A percentile compares a stretch with the other conserved stretches of the same genome.
These are phyloP conservation scores for Panthera leo DNA, from an alignment of 2,113 vertebrate genomes.

Conservation along the genomic window DNA sequence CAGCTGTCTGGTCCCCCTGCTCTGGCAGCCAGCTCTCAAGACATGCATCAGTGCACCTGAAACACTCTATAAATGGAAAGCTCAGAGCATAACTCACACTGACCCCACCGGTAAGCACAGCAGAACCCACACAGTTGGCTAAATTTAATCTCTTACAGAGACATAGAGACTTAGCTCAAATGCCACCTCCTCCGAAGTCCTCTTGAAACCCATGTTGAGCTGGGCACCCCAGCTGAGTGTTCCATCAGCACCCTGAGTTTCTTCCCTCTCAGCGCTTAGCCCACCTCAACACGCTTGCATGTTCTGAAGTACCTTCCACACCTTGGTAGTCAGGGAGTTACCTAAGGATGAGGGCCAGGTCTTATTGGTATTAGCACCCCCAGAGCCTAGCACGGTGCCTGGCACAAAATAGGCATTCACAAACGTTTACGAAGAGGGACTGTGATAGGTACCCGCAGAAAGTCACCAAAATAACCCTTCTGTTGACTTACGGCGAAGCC, in stretches of 20 bases:
- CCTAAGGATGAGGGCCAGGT: neutral
- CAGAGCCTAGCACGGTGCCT: neutral
- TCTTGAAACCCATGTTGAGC: neutral
- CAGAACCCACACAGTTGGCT: neutral
- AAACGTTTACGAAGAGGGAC: neutral
- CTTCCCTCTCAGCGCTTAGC: neutral
- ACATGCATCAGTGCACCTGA: neutral
- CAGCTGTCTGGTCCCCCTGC: neutral
- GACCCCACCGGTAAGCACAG: neutral
- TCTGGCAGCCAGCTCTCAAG: neutral
- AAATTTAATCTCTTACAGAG: conserved; percentile 20
- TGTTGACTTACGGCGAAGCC: neutral
- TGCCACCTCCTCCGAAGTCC: neutral
- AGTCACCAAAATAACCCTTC: neutral
- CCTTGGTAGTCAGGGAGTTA: neutral
- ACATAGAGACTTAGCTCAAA: neutral
- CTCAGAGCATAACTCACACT: neutral
- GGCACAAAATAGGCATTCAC: neutral
- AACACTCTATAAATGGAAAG: conserved; percentile 37
- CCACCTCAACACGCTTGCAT: neutral
- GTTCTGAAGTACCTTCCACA: neutral
- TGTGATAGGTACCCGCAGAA: neutral
- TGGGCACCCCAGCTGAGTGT: neutral
- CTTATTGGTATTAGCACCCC: neutral
- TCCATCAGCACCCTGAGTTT: neutral